These are phyloP conservation scores for Mixornis gularis DNA, from an alignment of 2,113 vertebrate genomes.

Conservation along the genomic window DNA sequence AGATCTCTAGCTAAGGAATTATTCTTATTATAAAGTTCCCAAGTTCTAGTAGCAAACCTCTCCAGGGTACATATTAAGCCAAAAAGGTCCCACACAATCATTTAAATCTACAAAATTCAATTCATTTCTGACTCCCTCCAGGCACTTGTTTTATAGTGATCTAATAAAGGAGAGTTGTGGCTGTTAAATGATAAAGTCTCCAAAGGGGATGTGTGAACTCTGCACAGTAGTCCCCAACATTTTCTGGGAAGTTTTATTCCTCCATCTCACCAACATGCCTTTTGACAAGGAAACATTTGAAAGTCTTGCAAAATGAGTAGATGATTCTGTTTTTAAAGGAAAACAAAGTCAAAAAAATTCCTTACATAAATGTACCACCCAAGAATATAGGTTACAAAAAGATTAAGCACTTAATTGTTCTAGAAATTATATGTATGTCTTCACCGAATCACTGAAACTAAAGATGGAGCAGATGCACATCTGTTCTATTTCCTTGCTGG, in stretches of 20 bases:
- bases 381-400: neutral
- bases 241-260: slow-evolving; percentile 23
- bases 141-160: slow-evolving; percentile 44
- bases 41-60: slow-evolving; percentile 31
- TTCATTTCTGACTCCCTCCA: slow-evolving; percentile 55
- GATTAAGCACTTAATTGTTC: neutral
- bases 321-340: neutral
- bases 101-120: slow-evolving; percentile 61
- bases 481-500: neutral
- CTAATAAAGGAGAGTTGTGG: slow-evolving; percentile 49
- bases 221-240: neutral
- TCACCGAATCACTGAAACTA: neutral
- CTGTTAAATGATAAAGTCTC: slow-evolving; percentile 53
- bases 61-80: slow-evolving; percentile 53
- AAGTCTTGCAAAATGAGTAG: neutral
- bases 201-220: slow-evolving; percentile 17
- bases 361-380: neutral
- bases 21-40: slow-evolving; percentile 54
- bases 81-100: slow-evolving; percentile 51
- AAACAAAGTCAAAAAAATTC: neutral
- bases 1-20: slow-evolving; percentile 57
- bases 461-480: neutral
- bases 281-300: slow-evolving; percentile 6
- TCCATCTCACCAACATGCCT: neutral
- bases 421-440: neutral